Conservation (phyloP, 2,888 invertebrate genomes). For the Coenonympha arcania region DNA sequence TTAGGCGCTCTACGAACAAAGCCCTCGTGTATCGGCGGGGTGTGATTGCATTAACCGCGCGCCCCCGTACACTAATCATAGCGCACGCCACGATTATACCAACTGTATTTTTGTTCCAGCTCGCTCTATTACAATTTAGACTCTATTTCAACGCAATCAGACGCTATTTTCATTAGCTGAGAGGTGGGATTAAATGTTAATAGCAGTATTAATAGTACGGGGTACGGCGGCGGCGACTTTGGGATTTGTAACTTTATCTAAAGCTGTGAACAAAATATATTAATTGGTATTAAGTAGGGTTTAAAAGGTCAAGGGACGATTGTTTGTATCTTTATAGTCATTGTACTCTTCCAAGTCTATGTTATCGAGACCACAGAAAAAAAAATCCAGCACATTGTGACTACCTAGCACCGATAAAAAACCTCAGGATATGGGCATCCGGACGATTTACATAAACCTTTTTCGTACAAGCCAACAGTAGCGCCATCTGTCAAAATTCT, state of each 20-base stretch:
- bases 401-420: no score
- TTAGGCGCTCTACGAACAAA: neutral
- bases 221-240: constrained; percentile 6
- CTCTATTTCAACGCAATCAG: neutral
- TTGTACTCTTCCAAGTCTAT: neutral
- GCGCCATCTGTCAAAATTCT: no score
- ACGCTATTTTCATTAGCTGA: neutral
- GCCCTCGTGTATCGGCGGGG: constrained; percentile 24
- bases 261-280: constrained; percentile 2
- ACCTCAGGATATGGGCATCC: no score
- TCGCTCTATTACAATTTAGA: neutral
- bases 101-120: constrained; percentile 14
- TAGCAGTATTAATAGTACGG: constrained; percentile 15
- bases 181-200: constrained; percentile 14
- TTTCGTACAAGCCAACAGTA: no score
- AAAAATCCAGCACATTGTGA: no score
- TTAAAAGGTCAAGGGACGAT: neutral
- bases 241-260: constrained; percentile 13
- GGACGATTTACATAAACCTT: no score
- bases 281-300: constrained; percentile 1
- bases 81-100: constrained; percentile 19
- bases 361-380: no score
- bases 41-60: constrained; percentile 34
- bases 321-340: neutral
- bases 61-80: constrained; percentile 29